phyloP scores from a whole-genome alignment of 2,888 invertebrate genomes.

The Dugesia japonica region DNA sequence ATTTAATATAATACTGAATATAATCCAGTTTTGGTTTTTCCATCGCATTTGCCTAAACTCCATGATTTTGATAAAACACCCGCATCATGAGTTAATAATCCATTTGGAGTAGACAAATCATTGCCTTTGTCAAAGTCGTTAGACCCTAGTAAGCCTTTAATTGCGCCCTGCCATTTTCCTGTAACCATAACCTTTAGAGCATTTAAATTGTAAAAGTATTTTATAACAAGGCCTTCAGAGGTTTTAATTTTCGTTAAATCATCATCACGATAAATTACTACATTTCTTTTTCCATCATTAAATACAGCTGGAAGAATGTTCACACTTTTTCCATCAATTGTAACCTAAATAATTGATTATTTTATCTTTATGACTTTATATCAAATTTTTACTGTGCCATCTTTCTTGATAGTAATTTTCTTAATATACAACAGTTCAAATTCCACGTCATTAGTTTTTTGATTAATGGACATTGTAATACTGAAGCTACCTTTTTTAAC shows the following conservation, averaged over 20 bases:
- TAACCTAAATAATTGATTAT: neutral
- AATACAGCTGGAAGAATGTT: neutral
- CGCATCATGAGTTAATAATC: neutral
- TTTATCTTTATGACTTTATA: too few species aligned
- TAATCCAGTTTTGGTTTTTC: constrained; percentile 7
- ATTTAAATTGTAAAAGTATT: neutral
- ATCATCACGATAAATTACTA: neutral
- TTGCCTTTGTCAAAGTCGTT: neutral
- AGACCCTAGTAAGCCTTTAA: neutral
- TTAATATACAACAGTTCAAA: neutral
- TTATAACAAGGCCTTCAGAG: neutral
- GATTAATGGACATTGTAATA: neutral
- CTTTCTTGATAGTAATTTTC: neutral
- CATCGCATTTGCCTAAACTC: constrained; percentile 11
- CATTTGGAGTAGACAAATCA: neutral
- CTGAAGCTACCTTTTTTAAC: neutral
- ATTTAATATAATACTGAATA: neutral
- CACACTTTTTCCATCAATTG: neutral
- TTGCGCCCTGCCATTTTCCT: neutral
- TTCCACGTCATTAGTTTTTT: neutral
- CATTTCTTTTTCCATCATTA: neutral
- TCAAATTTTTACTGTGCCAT: neutral
- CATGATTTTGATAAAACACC: neutral
- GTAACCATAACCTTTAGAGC: neutral
- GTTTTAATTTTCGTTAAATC: neutral